A percentile compares a stretch with the other conserved stretches of the same genome.
phyloP scores from a whole-genome alignment of 2,113 vertebrate genomes.

The Tetrao urogallus region DNA sequence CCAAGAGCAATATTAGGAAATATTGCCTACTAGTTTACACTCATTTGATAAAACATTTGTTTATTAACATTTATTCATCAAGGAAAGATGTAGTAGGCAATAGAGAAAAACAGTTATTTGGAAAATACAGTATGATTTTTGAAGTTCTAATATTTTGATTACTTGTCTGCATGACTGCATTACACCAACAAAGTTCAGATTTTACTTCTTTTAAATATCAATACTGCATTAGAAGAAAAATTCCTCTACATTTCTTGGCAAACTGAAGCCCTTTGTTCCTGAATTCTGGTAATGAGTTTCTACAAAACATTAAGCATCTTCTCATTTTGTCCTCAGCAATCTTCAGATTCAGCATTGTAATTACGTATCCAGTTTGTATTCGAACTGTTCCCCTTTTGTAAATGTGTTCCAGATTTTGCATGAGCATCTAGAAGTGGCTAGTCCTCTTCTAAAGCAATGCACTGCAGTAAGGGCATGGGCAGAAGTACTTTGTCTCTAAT shows the following conservation, averaged over 20 bases:
- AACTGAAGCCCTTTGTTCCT: constrained; percentile 35
- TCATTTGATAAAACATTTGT: not conserved
- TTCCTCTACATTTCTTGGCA: not conserved
- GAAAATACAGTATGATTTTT: constrained; percentile 2
- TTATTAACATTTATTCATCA: not conserved
- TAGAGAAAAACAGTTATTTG: constrained; percentile 4
- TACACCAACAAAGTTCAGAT: not conserved
- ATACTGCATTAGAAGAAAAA: not conserved
- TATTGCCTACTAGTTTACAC: not conserved
- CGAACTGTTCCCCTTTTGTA: not conserved
- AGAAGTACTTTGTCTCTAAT: not conserved
- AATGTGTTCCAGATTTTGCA: not conserved
- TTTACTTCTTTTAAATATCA: not conserved
- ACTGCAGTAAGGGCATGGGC: not conserved
- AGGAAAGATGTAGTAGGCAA: not conserved
- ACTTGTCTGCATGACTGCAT: not conserved
- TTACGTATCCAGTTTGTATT: not conserved
- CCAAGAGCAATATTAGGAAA: not conserved
- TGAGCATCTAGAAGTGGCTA: not conserved
- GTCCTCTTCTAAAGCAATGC: not conserved
- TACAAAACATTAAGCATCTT: not conserved
- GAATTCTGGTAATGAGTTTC: constrained; percentile 15
- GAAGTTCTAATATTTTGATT: not conserved
- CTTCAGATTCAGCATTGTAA: not conserved
- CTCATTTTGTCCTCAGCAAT: not conserved